Conservation (phyloP, 2,888 invertebrate genomes). For the Dicranocentrus wangi region DNA sequence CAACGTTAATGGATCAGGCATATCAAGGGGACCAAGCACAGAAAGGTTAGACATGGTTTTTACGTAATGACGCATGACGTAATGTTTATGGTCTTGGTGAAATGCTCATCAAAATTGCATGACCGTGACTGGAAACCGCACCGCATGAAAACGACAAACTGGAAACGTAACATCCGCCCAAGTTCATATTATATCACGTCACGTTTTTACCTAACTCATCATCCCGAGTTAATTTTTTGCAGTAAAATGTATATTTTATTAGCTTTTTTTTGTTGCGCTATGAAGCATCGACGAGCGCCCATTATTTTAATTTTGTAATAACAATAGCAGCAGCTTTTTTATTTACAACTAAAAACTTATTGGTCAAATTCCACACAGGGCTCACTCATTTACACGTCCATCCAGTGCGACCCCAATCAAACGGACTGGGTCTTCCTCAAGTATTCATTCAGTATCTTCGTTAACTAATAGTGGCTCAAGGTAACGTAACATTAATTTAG, state of each 20-base stretch:
- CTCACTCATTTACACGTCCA: slow-evolving; percentile 71
- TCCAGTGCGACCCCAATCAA: slow-evolving; percentile 69
- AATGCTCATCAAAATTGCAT: slow-evolving; percentile 29
- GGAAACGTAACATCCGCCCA: no score
- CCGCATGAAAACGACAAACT: no score
- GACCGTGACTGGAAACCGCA: no score
- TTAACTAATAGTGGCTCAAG: slow-evolving; percentile 69
- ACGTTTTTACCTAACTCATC: no score
- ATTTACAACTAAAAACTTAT: no score
- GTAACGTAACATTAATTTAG: slow-evolving; percentile 44
- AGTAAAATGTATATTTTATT: no score
- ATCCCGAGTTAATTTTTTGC: no score
- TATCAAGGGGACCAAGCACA: slow-evolving; percentile 63
- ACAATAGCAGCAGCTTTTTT: neutral
- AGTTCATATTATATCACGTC: no score
- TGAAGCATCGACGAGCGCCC: no score
- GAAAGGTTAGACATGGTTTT: slow-evolving; percentile 70
- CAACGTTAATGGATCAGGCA: slow-evolving; percentile 64
- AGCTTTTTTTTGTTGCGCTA: neutral
- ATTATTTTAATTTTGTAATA: neutral
- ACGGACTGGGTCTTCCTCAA: slow-evolving; percentile 71
- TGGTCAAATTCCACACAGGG: no score
- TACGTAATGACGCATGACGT: no score
- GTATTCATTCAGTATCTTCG: slow-evolving; percentile 67
- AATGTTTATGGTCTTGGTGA: no score